phyloP scores from a whole-genome alignment of 2,888 invertebrate genomes.

The Drosophila differens region DNA sequence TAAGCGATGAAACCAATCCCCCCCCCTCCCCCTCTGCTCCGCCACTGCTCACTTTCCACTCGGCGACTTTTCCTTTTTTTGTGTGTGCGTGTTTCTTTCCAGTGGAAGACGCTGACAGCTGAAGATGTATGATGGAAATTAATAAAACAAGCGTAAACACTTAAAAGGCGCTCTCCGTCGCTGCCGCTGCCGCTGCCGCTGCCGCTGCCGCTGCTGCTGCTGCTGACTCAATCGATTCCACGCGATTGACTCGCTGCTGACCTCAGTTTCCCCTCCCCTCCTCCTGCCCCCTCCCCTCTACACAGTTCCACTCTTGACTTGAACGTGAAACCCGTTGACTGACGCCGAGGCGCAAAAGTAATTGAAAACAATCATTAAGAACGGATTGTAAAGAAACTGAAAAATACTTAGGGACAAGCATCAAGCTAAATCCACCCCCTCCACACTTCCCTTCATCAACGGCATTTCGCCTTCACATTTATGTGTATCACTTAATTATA shows the following conservation, averaged over 20 bases:
- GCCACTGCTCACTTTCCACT: no score
- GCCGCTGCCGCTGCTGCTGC: constrained; percentile 23
- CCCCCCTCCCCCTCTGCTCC: background rate
- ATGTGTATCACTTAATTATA: constrained; percentile 80
- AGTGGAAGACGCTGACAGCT: constrained; percentile 65
- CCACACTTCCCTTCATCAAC: background rate
- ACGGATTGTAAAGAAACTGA: constrained; percentile 19
- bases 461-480: constrained; percentile 32
- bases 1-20: constrained; percentile 35
- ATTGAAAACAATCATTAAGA: constrained; percentile 65
- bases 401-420: constrained; percentile 19
- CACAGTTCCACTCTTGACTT: background rate
- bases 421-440: background rate
- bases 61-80: constrained; percentile 22
- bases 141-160: constrained; percentile 83
- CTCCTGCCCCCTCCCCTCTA: background rate
- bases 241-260: constrained; percentile 41
- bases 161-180: constrained; percentile 69
- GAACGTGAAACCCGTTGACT: constrained; percentile 32
- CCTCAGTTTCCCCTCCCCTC: background rate
- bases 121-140: constrained; percentile 82
- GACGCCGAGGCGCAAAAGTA: constrained; percentile 53
- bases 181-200: constrained; percentile 1
- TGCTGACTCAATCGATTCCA: constrained; percentile 71
- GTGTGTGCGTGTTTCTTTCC: background rate